Base-by-base conservation (phyloP, 2,797 vertebrate species). In the Syndactyla subalaris region DNA sequence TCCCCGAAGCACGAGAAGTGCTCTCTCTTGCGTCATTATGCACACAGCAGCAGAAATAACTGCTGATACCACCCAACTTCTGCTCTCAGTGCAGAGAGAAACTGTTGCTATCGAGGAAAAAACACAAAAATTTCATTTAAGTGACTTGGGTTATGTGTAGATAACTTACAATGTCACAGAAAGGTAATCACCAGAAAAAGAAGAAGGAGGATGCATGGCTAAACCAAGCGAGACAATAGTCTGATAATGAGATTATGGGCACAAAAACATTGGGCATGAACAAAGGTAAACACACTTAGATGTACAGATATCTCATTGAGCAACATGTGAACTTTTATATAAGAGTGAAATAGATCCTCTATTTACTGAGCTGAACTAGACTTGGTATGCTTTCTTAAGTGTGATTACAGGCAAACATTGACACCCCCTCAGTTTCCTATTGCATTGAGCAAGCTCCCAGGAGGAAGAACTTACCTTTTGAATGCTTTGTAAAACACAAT, bases 21-120 rank as follows among this genome's bases (percentile, higher is more conserved):
- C 46, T 39, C 1, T 27, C 30, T 79, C 73, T 87, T 94, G 77
- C 54, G 2, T 86, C 34, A 77, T 84, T 77, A 49, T 62, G 51
- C 54, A 32, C 30, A 36, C 19, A 36, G 39, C 21, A 23, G 58
- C 66, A 93, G 73, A 92, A 89, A 73, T 70, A 76, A 76, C 55
- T 5, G 0, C 48, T 59, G 71, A 58, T 51, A 51, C 22, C 39
- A 81, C 30, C 32, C 74, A 74, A 24, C 27, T 85, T 88, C 59
- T 59, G 36, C 43, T 88, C 67, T 77, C 59, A 52, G 19, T 66
- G 55, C 8, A 45, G 45, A 85, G 22, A 71, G 41, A 91, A 80
- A 74, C 9, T 17, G 7, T 38, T 85, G 67, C 82, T 96, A 51
- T 89, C 70, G 73, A 95, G 58, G 76, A 94, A 94, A 96, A 95